Evolutionary conservation across 2,113 vertebrate genomes (phyloP), one percentile per base, ranked within the genome.

Genomic region (Leuciscus idus): DNA sequence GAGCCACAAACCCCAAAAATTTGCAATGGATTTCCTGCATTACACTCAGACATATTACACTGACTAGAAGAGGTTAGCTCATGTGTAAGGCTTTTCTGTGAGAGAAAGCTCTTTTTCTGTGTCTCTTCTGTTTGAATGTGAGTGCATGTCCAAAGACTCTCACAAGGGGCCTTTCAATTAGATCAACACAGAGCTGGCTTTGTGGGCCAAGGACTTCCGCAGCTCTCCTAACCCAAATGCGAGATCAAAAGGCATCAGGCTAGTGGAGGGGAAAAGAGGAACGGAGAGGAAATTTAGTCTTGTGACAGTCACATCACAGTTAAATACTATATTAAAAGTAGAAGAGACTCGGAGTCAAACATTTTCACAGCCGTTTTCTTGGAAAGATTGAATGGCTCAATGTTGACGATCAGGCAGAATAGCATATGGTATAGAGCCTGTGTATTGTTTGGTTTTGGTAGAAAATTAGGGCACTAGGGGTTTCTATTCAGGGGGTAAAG

Each of bases 111-210:
- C 13, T 73, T 86, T 86, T 70, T 70, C 62, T 85, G 61, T 76
- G 74, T 62, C 57, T 17, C 82, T 57, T 62, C 36, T 64, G 36
- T 81, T 81, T 62, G 59, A 81, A 62, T 72, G 64, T 84, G 86
- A 85, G 55, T 85, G 84, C 62, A 77, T 79, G 66, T 86, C 85
- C 62, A 74, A 70, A 80, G 86, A 39, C 76, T 59, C 80, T 85
- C 85, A 90, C 89, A 90, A 88, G 85, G 86, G 81, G 62, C 74
- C 84, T 87, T 88, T 89, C 83, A 88, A 86, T 89, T 70, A 87
- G 79, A 86, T 83, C 57, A 46, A 88, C 83, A 91, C 84, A 90
- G 64, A 74, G 70, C 87, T 80, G 30, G 82, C 88, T 91, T 89
- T 91, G 88, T 91, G 62, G 77, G 48, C 70, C 83, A 83, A 83